Percentiles rank a stretch among this genome's conserved stretches.
Conservation (phyloP, 2,113 vertebrate genomes). For the Indicator maculatus region DNA sequence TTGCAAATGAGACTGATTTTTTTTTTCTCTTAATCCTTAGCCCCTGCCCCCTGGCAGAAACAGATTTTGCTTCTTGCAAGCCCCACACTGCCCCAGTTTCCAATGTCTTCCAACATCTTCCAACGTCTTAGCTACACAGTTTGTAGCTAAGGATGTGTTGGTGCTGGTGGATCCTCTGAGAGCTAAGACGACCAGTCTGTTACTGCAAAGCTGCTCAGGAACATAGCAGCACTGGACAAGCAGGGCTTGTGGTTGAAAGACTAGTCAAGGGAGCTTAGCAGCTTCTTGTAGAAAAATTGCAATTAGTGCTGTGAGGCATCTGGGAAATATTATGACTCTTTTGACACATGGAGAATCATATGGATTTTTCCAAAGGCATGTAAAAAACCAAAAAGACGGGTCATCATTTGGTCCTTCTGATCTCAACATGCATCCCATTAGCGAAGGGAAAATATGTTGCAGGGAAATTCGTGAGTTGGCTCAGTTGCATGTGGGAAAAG, state of each 20-base stretch:
- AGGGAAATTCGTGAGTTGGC: conserved; percentile 42
- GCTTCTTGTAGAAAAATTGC: background rate
- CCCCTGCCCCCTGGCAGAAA: background rate
- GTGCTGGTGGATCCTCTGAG: background rate
- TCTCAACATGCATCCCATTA: conserved; percentile 51
- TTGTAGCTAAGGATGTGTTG: background rate
- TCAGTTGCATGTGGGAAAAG: conserved; percentile 32
- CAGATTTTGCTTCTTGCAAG: background rate
- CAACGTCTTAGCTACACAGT: no score
- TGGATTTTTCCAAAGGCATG: conserved; percentile 27
- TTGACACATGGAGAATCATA: background rate
- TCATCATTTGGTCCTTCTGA: conserved; percentile 49
- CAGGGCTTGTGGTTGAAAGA: background rate
- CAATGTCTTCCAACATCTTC: fast-evolving
- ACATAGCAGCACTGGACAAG: background rate
- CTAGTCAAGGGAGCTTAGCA: background rate
- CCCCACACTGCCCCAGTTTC: fast-evolving
- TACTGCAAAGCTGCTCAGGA: background rate
- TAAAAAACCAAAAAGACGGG: background rate
- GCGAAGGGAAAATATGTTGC: background rate
- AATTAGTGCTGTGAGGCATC: background rate
- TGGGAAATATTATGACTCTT: conserved; percentile 29
- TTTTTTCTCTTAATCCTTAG: background rate
- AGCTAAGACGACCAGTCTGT: background rate
- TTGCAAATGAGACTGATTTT: background rate